A percentile compares a stretch with the other conserved stretches of the same genome.
phyloP scores from a whole-genome alignment of 2,113 vertebrate species.

The Corythoichthys intestinalis region DNA sequence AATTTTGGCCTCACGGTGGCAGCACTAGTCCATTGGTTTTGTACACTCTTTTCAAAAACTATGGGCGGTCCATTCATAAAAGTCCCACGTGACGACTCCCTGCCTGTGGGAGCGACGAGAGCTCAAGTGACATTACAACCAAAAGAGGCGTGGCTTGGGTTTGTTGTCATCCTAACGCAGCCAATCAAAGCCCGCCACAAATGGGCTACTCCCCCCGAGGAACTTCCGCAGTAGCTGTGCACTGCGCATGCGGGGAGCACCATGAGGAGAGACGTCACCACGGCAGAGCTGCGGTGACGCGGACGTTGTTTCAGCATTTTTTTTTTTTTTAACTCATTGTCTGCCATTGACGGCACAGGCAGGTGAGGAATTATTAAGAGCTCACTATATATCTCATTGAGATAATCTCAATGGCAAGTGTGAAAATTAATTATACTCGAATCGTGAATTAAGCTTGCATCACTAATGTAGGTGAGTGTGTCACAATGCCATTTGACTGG shows the following conservation, averaged over 20 bases:
- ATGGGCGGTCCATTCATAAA: constrained; percentile 6
- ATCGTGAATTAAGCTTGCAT: neutral
- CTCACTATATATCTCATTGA: too few relatives aligned
- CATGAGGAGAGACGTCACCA: constrained; percentile 22
- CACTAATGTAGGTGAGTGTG: neutral
- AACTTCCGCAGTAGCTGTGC: constrained; percentile 14
- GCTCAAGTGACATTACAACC: neutral
- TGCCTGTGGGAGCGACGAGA: constrained; percentile 4
- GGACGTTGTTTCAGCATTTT: neutral
- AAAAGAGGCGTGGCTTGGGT: constrained; percentile 14
- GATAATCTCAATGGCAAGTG: too few relatives aligned
- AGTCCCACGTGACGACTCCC: neutral
- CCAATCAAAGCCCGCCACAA: constrained; percentile 42
- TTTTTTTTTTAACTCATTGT: too few relatives aligned
- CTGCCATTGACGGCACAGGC: too few relatives aligned
- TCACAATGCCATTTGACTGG: constrained; percentile 19
- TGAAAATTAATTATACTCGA: neutral
- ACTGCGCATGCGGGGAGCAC: constrained; percentile 15
- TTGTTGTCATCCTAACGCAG: constrained; percentile 40
- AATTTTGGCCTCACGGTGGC: constrained; percentile 57
- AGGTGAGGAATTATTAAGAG: too few relatives aligned
- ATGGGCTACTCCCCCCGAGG: neutral
- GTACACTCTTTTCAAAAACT: neutral
- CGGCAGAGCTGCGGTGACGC: constrained; percentile 17
- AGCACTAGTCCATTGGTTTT: constrained; percentile 47